phyloP scores from a whole-genome alignment of 2,797 vertebrate genomes.

The Coregonus suidteri region DNA sequence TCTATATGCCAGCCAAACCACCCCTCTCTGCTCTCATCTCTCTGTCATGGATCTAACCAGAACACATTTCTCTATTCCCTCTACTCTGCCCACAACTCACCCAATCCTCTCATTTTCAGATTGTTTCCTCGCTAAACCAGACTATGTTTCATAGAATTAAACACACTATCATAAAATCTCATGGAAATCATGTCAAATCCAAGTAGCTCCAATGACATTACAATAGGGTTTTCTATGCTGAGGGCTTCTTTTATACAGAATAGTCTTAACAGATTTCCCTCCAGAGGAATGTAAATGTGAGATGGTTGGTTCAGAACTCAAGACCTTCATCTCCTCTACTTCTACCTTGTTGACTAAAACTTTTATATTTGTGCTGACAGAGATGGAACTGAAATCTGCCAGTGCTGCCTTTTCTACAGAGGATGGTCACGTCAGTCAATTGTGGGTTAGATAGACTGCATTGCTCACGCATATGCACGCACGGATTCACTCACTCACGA shows the following conservation, averaged over 20 bases:
- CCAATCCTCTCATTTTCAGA: constrained; percentile 34
- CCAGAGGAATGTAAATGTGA: not conserved
- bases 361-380: constrained; percentile 28
- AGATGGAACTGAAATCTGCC: constrained; percentile 33
- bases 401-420: constrained; percentile 30
- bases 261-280: not conserved
- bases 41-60: constrained; percentile 27
- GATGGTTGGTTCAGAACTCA: constrained; percentile 18
- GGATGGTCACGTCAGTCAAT: constrained; percentile 27
- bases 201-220: constrained; percentile 29
- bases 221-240: constrained; percentile 45
- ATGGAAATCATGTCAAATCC: constrained; percentile 43
- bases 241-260: not conserved
- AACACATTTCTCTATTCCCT: constrained; percentile 15
- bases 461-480: constrained; percentile 21
- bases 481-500: not conserved
- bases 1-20: constrained; percentile 41
- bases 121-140: constrained; percentile 40
- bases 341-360: constrained; percentile 39
- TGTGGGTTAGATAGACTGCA: constrained; percentile 24
- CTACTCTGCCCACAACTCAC: not conserved
- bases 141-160: constrained; percentile 56
- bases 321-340: constrained; percentile 20
- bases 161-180: constrained; percentile 44
- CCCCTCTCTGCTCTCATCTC: constrained; percentile 17